Percentiles rank a stretch among this genome's conserved stretches.
Conservation (phyloP, 2,797 vertebrate genomes). For the Amblyraja radiata region DNA sequence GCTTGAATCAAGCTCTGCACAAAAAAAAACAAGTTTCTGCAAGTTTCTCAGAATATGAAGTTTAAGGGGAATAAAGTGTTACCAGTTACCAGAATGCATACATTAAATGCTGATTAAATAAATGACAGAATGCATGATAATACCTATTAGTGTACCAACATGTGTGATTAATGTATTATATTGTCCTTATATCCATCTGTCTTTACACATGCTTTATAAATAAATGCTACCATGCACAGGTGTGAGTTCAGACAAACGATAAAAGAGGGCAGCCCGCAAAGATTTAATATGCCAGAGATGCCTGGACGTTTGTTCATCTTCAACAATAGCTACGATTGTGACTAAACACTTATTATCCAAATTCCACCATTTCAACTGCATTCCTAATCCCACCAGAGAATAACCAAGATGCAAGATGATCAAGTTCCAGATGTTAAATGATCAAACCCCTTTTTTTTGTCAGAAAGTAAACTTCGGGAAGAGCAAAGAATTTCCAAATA, state of each 20-base stretch:
- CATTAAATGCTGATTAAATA: slow-evolving; percentile 25
- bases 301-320: neutral
- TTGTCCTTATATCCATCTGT: neutral
- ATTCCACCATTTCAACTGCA: neutral
- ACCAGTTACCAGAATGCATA: neutral
- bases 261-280: neutral
- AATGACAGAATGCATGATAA: slow-evolving; percentile 28
- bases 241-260: neutral
- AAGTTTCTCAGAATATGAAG: no score
- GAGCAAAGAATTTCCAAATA: neutral
- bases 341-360: neutral
- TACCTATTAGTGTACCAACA: neutral
- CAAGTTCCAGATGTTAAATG: neutral
- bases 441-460: neutral
- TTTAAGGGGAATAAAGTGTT: neutral
- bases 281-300: neutral
- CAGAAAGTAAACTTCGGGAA: neutral
- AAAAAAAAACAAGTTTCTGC: neutral
- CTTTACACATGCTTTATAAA: no score
- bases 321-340: neutral
- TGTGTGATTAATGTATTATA: neutral
- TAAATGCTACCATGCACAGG: no score
- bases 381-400: neutral
- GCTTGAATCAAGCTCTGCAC: neutral
- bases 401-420: neutral